Base-by-base conservation (phyloP, 1,140 invertebrate genomes). In the Nasonia longicornis region DNA sequence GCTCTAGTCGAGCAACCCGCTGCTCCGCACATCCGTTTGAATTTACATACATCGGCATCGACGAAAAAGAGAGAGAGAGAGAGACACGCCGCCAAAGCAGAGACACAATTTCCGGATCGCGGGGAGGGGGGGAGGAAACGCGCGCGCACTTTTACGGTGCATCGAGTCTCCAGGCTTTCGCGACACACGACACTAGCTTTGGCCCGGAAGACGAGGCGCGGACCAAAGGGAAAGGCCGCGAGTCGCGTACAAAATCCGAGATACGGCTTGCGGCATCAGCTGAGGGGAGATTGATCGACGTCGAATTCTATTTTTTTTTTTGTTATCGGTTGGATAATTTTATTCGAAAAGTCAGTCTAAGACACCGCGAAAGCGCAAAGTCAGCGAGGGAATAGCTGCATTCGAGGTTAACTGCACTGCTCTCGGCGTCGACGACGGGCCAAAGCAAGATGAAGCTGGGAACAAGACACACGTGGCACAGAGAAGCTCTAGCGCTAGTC, bases 81-180 rank as follows among this genome's bases (percentile, higher is more conserved):
- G 3, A 79, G 14, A 48, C 45, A 52, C 12, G 16, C 48, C n/a
- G 20, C 22, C 42, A 22, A 66, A 66, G 63, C 78, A 67, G 42
- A 52, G 79, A 75, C 72, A 67, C 67, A 75, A 75, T 80, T 80
- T 80, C 72, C 71, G 26, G 79, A 80, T 66, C 78, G 71, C 12
- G 26, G 26, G 10, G 64, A 12, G 29, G 22, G 10, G 64, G n/a
- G 29, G n/a, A n/a, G 14, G 29, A 11, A 38, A 35, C 12, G 29
- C 58, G 14, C 14, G 16, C 31, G 31, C 69, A 26, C 31, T 79
- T 79, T 72, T 58, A 71, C 69, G 69, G 69, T 63, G 48, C 45
- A 79, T 38, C 69, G 77, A 16, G 0, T 31, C 31, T 35, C 63
- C 10, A 42, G 58, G 29, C 10, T 69, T 45, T 22, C 38, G 31